Evolutionary conservation across 2,113 vertebrate genomes (phyloP), one percentile per base, ranked within the genome.

Genomic region (Epinephelus lanceolatus): DNA sequence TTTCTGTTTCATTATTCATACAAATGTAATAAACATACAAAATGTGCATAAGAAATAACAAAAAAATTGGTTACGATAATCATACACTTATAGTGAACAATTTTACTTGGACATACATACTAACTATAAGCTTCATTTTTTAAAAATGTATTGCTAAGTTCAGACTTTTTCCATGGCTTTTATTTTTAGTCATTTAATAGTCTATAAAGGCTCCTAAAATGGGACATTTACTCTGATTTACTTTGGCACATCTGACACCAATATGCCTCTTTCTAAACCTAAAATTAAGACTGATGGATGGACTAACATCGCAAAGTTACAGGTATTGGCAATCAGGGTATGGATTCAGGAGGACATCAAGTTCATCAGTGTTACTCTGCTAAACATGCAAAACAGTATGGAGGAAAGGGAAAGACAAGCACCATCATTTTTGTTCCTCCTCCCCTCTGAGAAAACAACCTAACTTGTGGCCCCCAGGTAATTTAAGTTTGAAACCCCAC

Each of bases 401-500:
- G 4, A 56, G 7, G 2, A 45, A 17, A 56, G 57, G 6, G 7
- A 30, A 65, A 47, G 23, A 71, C 2, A 0, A 65, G 51, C 19
- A 37, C 11, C 4, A 18, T 61, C 3, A 33, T 55, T 33, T 55
- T 37, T 59, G 9, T 61, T 6, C 14, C 15, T 6, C 6, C 45
- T 9, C 17, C 4, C 25, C 19, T 10, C 3, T 10, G 49, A 63
- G 6, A 49, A 73, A 55, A 70, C 17, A 74, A 49, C 61, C 51
- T 59, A 33, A 74, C 33, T 14, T 4, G 0, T 49, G 53, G 17
- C 69, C 51, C 40, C 27, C 21, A 55, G 70, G 71, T 84, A 60
- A 81, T 86, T 76, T 55, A 33, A 51, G 51, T 86, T 68, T 59
- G 42, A 84, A 51, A 30, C 66, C 56, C 42, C 30, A 56, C 47